phyloP scores from a whole-genome alignment of 1,140 invertebrate species.

The Steinernema khuongi region DNA sequence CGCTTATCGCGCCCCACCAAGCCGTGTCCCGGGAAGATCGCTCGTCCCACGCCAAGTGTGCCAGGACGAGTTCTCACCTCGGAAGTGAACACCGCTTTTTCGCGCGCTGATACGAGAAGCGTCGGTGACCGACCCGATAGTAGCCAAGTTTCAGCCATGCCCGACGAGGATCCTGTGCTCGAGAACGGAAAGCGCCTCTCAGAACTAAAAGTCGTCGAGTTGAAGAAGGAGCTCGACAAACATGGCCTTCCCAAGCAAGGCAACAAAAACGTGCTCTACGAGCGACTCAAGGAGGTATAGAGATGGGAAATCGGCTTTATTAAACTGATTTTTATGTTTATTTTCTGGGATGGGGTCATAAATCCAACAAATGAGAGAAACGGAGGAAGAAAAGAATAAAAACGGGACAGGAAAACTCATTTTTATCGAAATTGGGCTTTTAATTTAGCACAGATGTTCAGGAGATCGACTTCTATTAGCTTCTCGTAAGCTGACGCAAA shows the following conservation, averaged over 20 bases:
- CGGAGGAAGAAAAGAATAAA: too few species aligned
- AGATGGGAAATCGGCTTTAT: background rate
- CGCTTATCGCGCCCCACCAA: too few species aligned
- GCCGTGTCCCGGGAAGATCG: too few species aligned
- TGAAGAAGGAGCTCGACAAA: conserved; percentile 61
- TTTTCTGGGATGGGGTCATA: too few species aligned
- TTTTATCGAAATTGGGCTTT: too few species aligned
- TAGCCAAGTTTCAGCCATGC: conserved; percentile 49
- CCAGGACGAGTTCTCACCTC: too few species aligned
- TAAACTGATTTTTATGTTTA: conserved; percentile 20
- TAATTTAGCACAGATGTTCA: too few species aligned
- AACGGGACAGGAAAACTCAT: too few species aligned
- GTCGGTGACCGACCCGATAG: background rate
- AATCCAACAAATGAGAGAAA: too few species aligned
- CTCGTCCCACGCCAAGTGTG: too few species aligned
- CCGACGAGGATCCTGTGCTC: conserved; percentile 58
- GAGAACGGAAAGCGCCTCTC: conserved; percentile 54
- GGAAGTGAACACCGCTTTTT: background rate
- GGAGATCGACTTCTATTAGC: too few species aligned
- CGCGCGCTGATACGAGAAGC: background rate
- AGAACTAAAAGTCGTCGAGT: conserved; percentile 60
- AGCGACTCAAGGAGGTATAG: conserved; percentile 59
- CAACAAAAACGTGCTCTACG: conserved; percentile 59
- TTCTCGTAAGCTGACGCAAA: too few species aligned
- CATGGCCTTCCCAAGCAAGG: conserved; percentile 60